Evolutionary conservation across 1,140 invertebrate species (phyloP).

Genomic region (Grapholita molesta): DNA sequence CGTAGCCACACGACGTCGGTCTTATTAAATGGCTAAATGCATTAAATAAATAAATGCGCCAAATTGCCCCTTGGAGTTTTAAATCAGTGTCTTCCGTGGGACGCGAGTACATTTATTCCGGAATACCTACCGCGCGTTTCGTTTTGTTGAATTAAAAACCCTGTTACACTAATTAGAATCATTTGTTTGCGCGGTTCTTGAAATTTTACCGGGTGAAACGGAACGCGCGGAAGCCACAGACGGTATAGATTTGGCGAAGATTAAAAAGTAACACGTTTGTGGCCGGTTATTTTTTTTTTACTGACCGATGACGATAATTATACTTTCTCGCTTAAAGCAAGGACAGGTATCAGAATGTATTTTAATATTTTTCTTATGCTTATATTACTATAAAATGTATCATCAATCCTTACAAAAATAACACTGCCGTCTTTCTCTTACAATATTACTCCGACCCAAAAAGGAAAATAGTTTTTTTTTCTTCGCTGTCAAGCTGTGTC

Average conservation of each 20-base stretch:
- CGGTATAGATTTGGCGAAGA: not conserved
- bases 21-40: not conserved
- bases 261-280: not conserved
- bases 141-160: slow-evolving; percentile 1
- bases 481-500: too few relatives aligned
- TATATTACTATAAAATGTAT: too few relatives aligned
- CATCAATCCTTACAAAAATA: too few relatives aligned
- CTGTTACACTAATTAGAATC: not conserved
- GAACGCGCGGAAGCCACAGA: not conserved
- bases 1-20: not conserved
- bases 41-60: not conserved
- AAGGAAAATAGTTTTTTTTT: too few relatives aligned
- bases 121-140: not conserved
- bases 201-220: not conserved
- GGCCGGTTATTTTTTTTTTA: too few relatives aligned
- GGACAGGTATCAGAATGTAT: too few relatives aligned
- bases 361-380: too few relatives aligned
- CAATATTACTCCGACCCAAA: too few relatives aligned
- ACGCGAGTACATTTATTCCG: not conserved
- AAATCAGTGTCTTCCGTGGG: not conserved
- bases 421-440: too few relatives aligned
- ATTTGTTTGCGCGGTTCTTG: not conserved
- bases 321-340: too few relatives aligned
- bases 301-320: too few relatives aligned
- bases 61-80: not conserved